Base-by-base conservation (phyloP, 1,140 invertebrate genomes). In the Musca vetustissima region DNA sequence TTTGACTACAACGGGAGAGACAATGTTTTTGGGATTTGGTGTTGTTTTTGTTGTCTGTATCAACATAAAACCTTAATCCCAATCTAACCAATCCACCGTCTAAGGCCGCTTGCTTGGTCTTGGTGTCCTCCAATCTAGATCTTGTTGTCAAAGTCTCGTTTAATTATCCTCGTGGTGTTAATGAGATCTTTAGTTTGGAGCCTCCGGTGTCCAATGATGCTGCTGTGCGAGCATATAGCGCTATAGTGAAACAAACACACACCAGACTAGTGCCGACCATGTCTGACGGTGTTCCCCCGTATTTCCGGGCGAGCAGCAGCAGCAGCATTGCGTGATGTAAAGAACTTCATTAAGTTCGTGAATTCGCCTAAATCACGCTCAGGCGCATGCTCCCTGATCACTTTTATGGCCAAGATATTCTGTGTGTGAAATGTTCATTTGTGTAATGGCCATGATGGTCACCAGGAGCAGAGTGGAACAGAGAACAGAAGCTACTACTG, bases 271-370 rank as follows among this genome's bases (percentile, higher is more conserved):
- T 21, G n/a, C 49, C 11, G 49, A 3, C 49, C 28, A 28, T 28
- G n/a, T n/a, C n/a, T n/a, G 28, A 3, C 28, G 36, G 36, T 49
- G 64, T 50, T 61, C n/a, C 24, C 22, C 17, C 6, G 22, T 28
- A 28, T 24, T 61, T 19, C 19, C 49, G 17, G 21, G n/a, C n/a
- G n/a, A n/a, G n/a, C n/a, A n/a, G n/a, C n/a, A n/a, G n/a, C n/a
- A 22, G 49, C 19, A 52, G 68, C 72, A 72, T 80, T 80, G 78
- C 78, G 78, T 80, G 78, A 80, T 80, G 80, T 80, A 80, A 80
- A 80, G 78, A 79, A 78, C 78, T 80, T 80, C 78, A 80, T 80
- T 80, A 80, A 80, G 78, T 80, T 80, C 78, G 78, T 80, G 78
- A 80, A 80, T 80, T 80, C 78, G 78, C 78, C 76, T 78, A 78